Conservation (phyloP, 1,140 invertebrate species). For the Vollenhovia emeryi region DNA sequence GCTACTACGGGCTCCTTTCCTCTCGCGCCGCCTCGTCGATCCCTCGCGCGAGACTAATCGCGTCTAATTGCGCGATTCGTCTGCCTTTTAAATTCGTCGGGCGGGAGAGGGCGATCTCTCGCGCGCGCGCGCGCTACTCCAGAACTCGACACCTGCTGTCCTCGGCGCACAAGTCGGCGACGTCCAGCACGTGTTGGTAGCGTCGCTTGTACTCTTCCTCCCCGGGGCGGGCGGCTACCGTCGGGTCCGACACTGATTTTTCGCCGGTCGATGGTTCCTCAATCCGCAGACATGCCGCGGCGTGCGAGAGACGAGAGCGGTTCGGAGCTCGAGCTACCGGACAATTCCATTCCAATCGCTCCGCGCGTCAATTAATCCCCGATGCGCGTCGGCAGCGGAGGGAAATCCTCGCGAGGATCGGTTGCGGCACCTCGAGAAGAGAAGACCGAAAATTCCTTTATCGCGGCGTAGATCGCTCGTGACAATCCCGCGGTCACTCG, state of each 20-base stretch:
- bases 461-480: neutral
- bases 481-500: neutral
- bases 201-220: neutral
- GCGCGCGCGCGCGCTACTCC: neutral
- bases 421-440: too few relatives aligned
- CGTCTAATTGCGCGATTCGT: constrained; percentile 33
- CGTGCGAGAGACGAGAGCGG: neutral
- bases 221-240: too few relatives aligned
- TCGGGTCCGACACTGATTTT: neutral
- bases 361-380: neutral
- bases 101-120: neutral
- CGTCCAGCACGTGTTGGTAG: constrained; percentile 13
- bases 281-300: neutral
- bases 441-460: too few relatives aligned
- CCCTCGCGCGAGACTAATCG: neutral
- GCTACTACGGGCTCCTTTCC: neutral
- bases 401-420: neutral
- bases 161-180: neutral
- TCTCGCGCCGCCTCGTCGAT: neutral
- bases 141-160: constrained; percentile 3
- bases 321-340: neutral
- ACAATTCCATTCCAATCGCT: neutral
- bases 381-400: neutral
- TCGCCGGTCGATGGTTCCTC: neutral
- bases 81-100: neutral